Conservation (phyloP, 2,113 vertebrate genomes). For the Zosterops lateralis region DNA sequence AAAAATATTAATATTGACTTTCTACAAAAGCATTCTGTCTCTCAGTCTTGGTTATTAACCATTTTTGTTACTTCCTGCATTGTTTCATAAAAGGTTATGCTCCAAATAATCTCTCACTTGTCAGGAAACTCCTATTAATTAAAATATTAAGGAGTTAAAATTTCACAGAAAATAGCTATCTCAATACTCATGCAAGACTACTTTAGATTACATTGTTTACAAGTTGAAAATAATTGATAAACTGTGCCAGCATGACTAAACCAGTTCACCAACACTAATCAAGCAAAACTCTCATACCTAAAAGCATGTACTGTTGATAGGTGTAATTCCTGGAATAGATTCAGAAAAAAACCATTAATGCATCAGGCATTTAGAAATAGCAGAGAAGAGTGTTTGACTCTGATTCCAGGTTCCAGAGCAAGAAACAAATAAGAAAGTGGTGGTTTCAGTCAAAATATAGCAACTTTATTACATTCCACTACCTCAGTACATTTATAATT, state of each 20-base stretch:
- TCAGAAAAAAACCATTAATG: background rate
- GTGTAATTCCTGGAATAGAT: constrained; percentile 41
- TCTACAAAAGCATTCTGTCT: background rate
- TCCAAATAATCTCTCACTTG: background rate
- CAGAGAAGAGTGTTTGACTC: background rate
- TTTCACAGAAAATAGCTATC: background rate
- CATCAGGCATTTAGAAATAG: constrained; percentile 3
- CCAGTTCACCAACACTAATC: background rate
- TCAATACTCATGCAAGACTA: background rate
- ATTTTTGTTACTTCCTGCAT: background rate
- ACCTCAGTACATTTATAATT: background rate
- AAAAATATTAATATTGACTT: background rate
- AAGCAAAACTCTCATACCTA: constrained; percentile 1
- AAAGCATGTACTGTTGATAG: background rate
- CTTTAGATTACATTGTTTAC: background rate
- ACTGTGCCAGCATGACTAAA: background rate
- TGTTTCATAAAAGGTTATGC: background rate
- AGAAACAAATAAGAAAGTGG: background rate
- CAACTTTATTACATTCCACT: background rate
- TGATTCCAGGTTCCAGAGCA: constrained; percentile 11
- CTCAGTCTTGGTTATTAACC: background rate
- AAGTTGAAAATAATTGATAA: constrained; percentile 13
- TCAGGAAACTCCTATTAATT: background rate
- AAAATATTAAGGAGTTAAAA: background rate
- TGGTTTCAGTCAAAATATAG: background rate